Evolutionary conservation across 2,888 invertebrate species (phyloP).

Genomic region (Argyresthia albistria): DNA sequence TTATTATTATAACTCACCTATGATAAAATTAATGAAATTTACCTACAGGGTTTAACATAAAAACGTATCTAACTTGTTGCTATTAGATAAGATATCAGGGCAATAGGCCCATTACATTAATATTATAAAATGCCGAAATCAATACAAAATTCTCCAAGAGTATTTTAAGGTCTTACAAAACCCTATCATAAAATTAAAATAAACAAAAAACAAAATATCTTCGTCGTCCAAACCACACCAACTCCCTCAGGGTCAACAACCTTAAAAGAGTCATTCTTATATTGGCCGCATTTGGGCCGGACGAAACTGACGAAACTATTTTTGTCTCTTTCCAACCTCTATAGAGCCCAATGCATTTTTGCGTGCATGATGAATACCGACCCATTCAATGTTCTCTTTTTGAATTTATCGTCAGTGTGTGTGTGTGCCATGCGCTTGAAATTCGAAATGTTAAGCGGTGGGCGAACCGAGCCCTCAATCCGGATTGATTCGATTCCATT

Average conservation of each 20-base stretch:
- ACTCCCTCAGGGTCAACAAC: constrained; percentile 44
- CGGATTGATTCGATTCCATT: no score
- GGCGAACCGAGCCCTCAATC: no score
- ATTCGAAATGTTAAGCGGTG: constrained; percentile 17
- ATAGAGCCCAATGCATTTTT: constrained; percentile 44
- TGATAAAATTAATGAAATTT: no score
- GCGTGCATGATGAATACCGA: constrained; percentile 64
- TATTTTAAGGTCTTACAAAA: no score
- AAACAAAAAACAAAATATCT: not conserved
- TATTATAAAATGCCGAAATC: no score
- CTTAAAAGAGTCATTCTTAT: constrained; percentile 68
- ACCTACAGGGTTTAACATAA: no score
- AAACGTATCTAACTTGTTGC: no score
- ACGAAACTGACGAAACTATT: constrained; percentile 44
- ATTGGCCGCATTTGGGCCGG: constrained; percentile 65
- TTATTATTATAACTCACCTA: no score
- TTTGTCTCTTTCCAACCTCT: constrained; percentile 37
- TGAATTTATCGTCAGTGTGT: constrained; percentile 44
- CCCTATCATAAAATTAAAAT: not conserved
- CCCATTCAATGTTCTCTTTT: constrained; percentile 53
- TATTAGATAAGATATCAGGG: no score
- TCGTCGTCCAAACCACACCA: not conserved
- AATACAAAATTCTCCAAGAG: no score
- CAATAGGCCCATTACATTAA: no score
- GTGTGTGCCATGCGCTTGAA: constrained; percentile 39